Evolutionary conservation across 2,888 invertebrate species (phyloP).

Genomic region (Escarpia spicata): DNA sequence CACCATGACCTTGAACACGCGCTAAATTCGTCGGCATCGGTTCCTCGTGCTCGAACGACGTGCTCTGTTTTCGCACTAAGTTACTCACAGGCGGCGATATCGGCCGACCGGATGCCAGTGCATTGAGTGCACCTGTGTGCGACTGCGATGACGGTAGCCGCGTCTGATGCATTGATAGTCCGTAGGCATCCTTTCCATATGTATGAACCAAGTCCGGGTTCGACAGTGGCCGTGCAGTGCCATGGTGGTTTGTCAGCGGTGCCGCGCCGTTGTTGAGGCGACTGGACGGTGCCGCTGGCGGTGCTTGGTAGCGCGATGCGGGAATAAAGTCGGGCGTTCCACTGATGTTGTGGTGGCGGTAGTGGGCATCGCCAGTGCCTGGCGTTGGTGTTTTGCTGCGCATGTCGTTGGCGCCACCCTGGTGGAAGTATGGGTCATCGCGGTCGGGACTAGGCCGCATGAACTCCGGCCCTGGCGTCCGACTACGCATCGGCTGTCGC

Average conservation of each 20-base stretch:
- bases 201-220: constrained; percentile 21
- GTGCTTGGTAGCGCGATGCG: constrained; percentile 43
- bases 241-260: background rate
- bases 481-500: constrained; percentile 44
- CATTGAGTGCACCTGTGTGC: background rate
- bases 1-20: constrained; percentile 48
- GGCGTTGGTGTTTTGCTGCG: constrained; percentile 60
- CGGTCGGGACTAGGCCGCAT: constrained; percentile 45
- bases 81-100: background rate
- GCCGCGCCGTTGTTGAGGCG: background rate
- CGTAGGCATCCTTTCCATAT: background rate
- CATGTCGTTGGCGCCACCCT: constrained; percentile 60
- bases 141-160: background rate
- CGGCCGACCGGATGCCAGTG: background rate
- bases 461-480: constrained; percentile 65
- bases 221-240: constrained; percentile 35
- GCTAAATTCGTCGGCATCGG: constrained; percentile 65
- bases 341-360: constrained; percentile 40
- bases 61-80: constrained; percentile 65
- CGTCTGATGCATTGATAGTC: background rate
- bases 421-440: constrained; percentile 52
- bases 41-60: constrained; percentile 73
- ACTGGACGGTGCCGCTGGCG: background rate
- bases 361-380: constrained; percentile 20
- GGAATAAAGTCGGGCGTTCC: constrained; percentile 49